These are phyloP conservation scores for Oryzias celebensis DNA, from an alignment of 2,113 vertebrate genomes.

Conservation along the genomic window DNA sequence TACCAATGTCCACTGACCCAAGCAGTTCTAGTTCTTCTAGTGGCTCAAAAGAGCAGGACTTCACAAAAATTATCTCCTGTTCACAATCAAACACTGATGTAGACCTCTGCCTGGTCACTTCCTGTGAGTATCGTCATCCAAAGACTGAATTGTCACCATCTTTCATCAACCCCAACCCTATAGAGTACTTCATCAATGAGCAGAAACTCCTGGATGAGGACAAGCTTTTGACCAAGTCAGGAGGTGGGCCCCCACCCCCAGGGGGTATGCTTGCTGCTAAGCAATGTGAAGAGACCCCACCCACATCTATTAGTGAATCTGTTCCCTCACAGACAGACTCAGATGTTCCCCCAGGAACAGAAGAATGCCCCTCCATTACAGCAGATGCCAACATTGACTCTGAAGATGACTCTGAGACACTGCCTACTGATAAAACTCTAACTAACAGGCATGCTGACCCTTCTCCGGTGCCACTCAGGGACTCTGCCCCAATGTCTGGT, in stretches of 20 bases:
- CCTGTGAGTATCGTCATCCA: slow-evolving; percentile 93
- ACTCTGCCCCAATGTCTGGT: slow-evolving; percentile 87
- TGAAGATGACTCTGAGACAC: slow-evolving; percentile 95
- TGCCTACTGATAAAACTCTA: slow-evolving; percentile 93
- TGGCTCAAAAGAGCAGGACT: slow-evolving; percentile 68
- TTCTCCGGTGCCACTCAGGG: slow-evolving; percentile 83
- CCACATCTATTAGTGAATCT: slow-evolving; percentile 92
- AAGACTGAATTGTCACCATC: slow-evolving; percentile 96
- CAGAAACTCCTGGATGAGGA: slow-evolving; percentile 81
- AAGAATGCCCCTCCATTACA: slow-evolving; percentile 95
- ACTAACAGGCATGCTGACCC: slow-evolving; percentile 91
- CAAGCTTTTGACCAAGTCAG: slow-evolving; percentile 82
- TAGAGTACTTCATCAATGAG: slow-evolving; percentile 92
- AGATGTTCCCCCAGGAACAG: slow-evolving; percentile 91
- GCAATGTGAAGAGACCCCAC: slow-evolving; percentile 93
- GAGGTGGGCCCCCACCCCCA: slow-evolving; percentile 84
- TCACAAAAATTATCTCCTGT: slow-evolving; percentile 71
- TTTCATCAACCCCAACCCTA: slow-evolving; percentile 94
- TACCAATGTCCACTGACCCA: slow-evolving; percentile 54
- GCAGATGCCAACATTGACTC: slow-evolving; percentile 97
- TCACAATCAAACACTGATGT: slow-evolving; percentile 86
- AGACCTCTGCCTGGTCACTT: slow-evolving; percentile 90
- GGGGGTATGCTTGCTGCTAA: slow-evolving; percentile 84
- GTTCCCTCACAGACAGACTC: slow-evolving; percentile 92
- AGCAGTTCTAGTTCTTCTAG: slow-evolving; percentile 40